Conservation (phyloP, 2,797 vertebrate genomes). For the Margarornis squamiger region DNA sequence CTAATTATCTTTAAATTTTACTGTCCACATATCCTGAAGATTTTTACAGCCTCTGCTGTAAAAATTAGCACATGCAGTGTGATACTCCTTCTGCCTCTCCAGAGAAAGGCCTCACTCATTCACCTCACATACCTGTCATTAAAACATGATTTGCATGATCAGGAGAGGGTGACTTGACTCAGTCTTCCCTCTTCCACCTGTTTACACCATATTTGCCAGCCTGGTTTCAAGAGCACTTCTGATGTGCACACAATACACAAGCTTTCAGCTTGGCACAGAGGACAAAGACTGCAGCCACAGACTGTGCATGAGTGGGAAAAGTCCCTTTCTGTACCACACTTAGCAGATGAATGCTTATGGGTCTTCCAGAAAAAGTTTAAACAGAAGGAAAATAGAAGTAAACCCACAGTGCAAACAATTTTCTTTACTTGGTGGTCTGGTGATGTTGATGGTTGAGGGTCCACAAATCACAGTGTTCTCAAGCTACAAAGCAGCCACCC, state of each 20-base stretch:
- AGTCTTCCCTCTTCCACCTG: background rate
- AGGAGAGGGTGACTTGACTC: background rate
- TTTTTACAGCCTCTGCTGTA: background rate
- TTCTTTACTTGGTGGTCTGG: background rate
- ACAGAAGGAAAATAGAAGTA: background rate
- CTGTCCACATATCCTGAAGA: background rate
- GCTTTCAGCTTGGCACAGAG: fast-evolving
- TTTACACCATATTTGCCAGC: background rate
- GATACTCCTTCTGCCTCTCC: background rate
- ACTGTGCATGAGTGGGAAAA: background rate
- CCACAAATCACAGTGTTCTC: background rate
- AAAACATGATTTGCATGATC: background rate
- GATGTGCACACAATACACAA: background rate
- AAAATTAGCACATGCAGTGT: background rate
- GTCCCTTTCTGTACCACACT: background rate
- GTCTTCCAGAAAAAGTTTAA: background rate
- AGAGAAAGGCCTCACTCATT: background rate
- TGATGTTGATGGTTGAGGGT: background rate
- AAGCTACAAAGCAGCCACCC: background rate
- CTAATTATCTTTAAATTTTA: background rate
- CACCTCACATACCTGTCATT: background rate
- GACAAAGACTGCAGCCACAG: background rate
- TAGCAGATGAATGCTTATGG: background rate
- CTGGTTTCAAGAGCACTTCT: background rate
- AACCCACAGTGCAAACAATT: background rate